Percentiles rank a stretch among this genome's conserved stretches.
Evolutionary conservation across 2,113 vertebrate genomes (phyloP).

Genomic region (Ceyx melanurus): DNA sequence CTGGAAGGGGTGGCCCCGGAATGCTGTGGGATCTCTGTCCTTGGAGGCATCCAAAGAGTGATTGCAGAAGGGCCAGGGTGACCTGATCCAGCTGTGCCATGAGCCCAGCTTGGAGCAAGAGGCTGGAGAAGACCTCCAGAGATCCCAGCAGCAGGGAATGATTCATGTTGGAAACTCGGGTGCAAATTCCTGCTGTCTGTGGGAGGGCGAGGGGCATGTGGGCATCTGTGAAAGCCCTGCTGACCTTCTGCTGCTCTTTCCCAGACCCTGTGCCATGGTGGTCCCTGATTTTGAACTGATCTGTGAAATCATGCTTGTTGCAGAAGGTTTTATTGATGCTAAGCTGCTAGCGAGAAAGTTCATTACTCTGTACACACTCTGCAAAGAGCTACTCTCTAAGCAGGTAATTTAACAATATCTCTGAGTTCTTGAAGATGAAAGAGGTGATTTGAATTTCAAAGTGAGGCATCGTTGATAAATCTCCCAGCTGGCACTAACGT

Average conservation of each 20-base stretch:
- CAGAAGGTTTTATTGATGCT: constrained; percentile 78
- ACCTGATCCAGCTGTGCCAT: not conserved
- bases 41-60: not conserved
- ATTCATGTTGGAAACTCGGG: not conserved
- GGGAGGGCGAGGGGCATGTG: not conserved
- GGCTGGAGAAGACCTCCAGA: not conserved
- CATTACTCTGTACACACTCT: constrained; percentile 77
- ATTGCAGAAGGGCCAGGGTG: not conserved
- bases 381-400: constrained; percentile 78
- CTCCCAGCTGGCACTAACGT: not conserved
- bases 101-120: not conserved
- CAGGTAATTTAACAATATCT: constrained; percentile 59
- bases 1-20: not conserved
- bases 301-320: constrained; percentile 83
- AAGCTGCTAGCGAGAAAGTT: constrained; percentile 79
- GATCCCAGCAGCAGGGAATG: not conserved
- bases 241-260: not conserved
- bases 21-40: not conserved
- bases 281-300: constrained; percentile 79
- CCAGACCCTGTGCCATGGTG: constrained; percentile 80
- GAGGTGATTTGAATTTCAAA: not conserved
- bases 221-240: accelerated
- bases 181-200: not conserved
- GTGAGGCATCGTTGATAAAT: too few relatives aligned
- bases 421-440: not conserved